These are phyloP conservation scores for Drosophila sp. DNA, from an alignment of 1,140 invertebrate genomes.

Conservation along the genomic window DNA sequence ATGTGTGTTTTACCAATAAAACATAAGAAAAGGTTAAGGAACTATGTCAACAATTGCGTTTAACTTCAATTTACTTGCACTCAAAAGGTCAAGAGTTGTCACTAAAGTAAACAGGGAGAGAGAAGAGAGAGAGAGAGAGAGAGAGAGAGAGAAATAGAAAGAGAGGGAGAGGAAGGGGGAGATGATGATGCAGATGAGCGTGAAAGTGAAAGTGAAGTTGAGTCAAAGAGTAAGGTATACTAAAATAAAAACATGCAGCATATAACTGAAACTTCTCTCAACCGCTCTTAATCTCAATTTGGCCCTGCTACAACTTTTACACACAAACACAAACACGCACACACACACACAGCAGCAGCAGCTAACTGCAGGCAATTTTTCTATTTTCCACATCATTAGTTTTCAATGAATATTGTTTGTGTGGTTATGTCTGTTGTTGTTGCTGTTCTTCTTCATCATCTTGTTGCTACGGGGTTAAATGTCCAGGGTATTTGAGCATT, in stretches of 20 bases:
- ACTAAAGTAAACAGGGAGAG: not conserved
- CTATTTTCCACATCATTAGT: conserved; percentile 82
- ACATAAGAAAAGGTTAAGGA: not conserved
- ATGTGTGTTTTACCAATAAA: not conserved
- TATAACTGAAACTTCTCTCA: conserved; percentile 18
- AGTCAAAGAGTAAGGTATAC: not conserved
- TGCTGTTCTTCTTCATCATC: conserved; percentile 12
- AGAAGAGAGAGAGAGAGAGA: no score
- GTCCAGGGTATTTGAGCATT: conserved; percentile 40
- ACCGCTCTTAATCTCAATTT: conserved; percentile 23
- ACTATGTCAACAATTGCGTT: conserved; percentile 22
- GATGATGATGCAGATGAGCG: not conserved
- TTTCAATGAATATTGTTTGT: conserved; percentile 75
- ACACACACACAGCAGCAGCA: not conserved
- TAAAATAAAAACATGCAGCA: not conserved
- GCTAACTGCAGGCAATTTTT: conserved; percentile 77
- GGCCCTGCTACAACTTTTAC: not conserved
- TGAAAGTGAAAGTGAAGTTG: not conserved
- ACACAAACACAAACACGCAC: no score
- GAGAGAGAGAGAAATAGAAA: no score
- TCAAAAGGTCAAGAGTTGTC: conserved; percentile 11
- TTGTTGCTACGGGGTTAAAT: conserved; percentile 58
- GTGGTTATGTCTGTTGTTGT: conserved; percentile 10
- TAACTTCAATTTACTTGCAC: conserved; percentile 22
- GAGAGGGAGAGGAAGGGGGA: no score